Percentiles rank a stretch among this genome's conserved stretches.
phyloP scores from a whole-genome alignment of 2,797 vertebrate genomes.

The Pristis pectinata region DNA sequence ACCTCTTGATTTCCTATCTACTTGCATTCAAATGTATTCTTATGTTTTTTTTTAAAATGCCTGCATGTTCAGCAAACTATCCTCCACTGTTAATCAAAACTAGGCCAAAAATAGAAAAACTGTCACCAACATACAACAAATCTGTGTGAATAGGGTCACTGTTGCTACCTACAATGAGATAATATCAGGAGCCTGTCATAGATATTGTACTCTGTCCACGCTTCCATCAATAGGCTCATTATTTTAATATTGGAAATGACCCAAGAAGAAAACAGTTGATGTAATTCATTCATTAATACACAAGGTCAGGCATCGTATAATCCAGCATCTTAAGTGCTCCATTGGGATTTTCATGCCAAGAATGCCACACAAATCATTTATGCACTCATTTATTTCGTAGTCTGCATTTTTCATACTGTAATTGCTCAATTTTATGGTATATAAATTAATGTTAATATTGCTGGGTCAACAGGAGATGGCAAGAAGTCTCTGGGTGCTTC shows the following conservation, averaged over 20 bases:
- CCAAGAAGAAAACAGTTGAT: background rate
- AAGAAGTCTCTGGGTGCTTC: background rate
- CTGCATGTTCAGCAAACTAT: background rate
- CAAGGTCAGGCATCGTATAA: background rate
- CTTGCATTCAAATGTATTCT: background rate
- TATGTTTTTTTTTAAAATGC: background rate
- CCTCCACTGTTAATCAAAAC: background rate
- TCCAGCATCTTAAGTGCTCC: background rate
- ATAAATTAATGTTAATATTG: background rate
- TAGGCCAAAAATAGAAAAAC: background rate
- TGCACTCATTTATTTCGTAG: background rate
- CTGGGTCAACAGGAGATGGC: background rate
- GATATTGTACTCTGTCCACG: slow-evolving; percentile 2
- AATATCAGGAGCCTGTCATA: background rate
- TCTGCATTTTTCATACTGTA: background rate
- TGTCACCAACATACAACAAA: background rate
- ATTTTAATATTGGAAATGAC: slow-evolving; percentile 1
- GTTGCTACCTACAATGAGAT: background rate
- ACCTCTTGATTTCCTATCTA: background rate
- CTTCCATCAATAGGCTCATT: slow-evolving; percentile 5
- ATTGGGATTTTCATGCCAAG: background rate
- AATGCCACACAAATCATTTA: background rate
- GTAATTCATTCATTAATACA: background rate
- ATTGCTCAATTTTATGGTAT: background rate
- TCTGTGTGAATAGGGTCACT: slow-evolving; percentile 4